Percentiles rank a stretch among this genome's conserved stretches.
These are phyloP conservation scores for Eurois occulta DNA, from an alignment of 2,888 invertebrate species.

Conservation along the genomic window DNA sequence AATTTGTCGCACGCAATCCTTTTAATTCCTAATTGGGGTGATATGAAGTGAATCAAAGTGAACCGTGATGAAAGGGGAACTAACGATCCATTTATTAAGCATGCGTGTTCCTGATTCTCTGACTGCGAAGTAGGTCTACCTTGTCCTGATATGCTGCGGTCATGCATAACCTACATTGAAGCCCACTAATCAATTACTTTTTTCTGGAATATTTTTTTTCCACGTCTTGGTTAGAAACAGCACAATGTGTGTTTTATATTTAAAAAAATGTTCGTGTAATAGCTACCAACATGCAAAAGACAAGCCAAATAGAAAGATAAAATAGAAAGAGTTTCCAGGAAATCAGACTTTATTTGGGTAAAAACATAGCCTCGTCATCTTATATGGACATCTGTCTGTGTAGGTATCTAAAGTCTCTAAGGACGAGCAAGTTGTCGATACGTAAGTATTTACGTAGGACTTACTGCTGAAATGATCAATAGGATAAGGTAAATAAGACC, in stretches of 20 bases:
- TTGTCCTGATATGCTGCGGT: neutral
- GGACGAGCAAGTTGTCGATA: conserved; percentile 16
- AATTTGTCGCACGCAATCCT: conserved; percentile 45
- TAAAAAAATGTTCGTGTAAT: neutral
- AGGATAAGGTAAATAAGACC: conserved; percentile 38
- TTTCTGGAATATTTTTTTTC: neutral
- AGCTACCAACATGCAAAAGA: neutral
- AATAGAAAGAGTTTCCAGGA: neutral
- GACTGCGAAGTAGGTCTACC: conserved; percentile 12
- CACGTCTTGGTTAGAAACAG: neutral
- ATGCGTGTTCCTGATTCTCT: conserved; percentile 49
- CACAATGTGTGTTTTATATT: neutral
- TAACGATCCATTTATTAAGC: conserved; percentile 50
- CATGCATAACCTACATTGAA: neutral
- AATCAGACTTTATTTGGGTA: neutral
- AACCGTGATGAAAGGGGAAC: conserved; percentile 47
- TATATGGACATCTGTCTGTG: neutral
- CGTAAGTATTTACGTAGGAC: conserved; percentile 24
- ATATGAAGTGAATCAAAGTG: conserved; percentile 49
- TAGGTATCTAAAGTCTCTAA: neutral
- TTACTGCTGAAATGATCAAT: conserved; percentile 43
- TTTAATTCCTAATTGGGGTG: conserved; percentile 35
- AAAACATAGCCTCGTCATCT: neutral
- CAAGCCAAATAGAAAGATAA: no score
- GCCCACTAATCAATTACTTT: neutral